phyloP scores from a whole-genome alignment of 2,888 invertebrate genomes.

The Ophion slaviceki region DNA sequence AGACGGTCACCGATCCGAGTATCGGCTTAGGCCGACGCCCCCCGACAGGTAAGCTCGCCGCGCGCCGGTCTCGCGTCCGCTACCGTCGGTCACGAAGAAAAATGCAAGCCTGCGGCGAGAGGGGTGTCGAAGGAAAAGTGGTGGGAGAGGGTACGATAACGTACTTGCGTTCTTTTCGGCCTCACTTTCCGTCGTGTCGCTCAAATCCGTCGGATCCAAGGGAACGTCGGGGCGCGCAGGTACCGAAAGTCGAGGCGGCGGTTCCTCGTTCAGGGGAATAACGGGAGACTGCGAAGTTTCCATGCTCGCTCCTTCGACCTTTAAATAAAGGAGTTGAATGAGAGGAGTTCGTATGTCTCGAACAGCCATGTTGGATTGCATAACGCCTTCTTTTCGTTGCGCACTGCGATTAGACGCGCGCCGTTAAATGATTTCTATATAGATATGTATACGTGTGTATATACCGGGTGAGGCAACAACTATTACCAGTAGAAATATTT shows the following conservation, averaged over 20 bases:
- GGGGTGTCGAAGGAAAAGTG: neutral
- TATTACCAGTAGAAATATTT: too few species aligned
- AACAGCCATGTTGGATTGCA: constrained; percentile 57
- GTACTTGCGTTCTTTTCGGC: constrained; percentile 86
- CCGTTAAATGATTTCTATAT: neutral
- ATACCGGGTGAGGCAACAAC: too few species aligned
- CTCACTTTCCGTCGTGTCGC: constrained; percentile 93
- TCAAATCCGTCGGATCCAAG: constrained; percentile 89
- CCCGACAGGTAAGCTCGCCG: too few species aligned
- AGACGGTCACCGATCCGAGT: too few species aligned
- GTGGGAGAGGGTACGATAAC: constrained; percentile 32
- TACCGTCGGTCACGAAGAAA: neutral
- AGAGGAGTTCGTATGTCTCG: constrained; percentile 33
- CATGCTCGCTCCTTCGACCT: constrained; percentile 63
- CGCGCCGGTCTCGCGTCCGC: neutral
- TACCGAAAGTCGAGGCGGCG: constrained; percentile 57
- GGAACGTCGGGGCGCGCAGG: constrained; percentile 72
- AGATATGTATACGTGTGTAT: too few species aligned
- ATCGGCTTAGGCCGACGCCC: too few species aligned
- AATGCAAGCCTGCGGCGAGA: neutral
- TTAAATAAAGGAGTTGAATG: constrained; percentile 43
- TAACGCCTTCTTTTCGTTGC: constrained; percentile 17
- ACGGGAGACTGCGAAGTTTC: constrained; percentile 57
- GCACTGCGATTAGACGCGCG: too few species aligned
- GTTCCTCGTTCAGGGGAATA: constrained; percentile 51